Evolutionary conservation across 1,140 invertebrate genomes (phyloP), one percentile per base, ranked within the genome.

Genomic region (Carposina sasakii): DNA sequence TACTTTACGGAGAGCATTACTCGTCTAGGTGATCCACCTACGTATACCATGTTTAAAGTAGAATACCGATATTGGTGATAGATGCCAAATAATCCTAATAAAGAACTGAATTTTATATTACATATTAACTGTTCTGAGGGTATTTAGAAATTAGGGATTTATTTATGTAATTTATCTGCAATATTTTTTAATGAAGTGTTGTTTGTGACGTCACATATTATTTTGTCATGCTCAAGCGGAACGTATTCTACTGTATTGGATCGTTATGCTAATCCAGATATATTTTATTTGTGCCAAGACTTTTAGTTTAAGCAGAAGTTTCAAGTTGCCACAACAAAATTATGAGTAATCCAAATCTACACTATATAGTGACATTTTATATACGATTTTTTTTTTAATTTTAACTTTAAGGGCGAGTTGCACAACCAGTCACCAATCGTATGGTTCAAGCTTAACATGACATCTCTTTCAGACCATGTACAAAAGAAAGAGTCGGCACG

Each of bases 81-180:
- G 71, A 77, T 79, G 78, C 82, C 81, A 81, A 83, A 79, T 81
- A 81, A 85, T 82, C 75, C 76, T 85, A 79, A 78, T 85, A 85
- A 86, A 86, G 85, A 86, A 86, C 85, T 86, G 85, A 86, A 83
- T 85, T 85, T 83, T 85, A 76, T 85, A 85, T n/a, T 84, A 81
- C 75, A 76, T 81, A 79, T 79, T 84, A 77, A 82, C 63, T 75
- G 82, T 81, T 81, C 79, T 82, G 82, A 85, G 81, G 81, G 79
- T 86, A 84, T 76, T 73, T 84, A 82, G 78, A 71, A 55, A 53
- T 78, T 79, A 79, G 71, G 57, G 57, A 48, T 69, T 77, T 71
- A 78, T 78, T 78, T 78, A 74, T 76, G 61, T 73, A 67, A 77
- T 66, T 77, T 76, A 72, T 67, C 58, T 37, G 52, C 54, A 46